phyloP scores from a whole-genome alignment of 2,888 invertebrate genomes.

The Nephrotoma guestfalica region DNA sequence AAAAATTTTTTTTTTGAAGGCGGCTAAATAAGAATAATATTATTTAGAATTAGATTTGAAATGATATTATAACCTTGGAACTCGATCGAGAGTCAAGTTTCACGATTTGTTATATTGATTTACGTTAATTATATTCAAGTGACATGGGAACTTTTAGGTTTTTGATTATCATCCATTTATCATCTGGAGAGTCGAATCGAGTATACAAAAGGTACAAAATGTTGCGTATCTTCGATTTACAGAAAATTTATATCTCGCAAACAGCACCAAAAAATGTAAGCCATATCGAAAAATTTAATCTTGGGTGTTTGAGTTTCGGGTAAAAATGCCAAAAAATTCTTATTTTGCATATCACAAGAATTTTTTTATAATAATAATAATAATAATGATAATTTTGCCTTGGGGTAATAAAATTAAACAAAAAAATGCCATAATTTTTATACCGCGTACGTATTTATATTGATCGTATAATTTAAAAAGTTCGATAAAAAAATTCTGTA shows the following conservation, averaged over 20 bases:
- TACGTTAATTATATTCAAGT: not conserved
- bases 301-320: not conserved
- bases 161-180: not conserved
- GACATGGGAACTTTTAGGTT: not conserved
- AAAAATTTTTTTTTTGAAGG: not conserved
- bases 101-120: not conserved
- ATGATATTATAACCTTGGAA: not conserved
- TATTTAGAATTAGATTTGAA: not conserved
- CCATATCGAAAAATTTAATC: not conserved
- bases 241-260: not conserved
- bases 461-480: not conserved
- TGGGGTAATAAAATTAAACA: not conserved
- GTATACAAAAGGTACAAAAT: not conserved
- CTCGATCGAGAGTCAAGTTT: not conserved
- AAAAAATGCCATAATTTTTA: not conserved
- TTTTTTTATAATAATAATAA: not conserved
- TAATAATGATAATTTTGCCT: not conserved
- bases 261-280: not conserved
- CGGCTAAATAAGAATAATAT: not conserved
- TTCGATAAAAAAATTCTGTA: not conserved
- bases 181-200: not conserved
- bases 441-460: not conserved
- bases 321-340: not conserved
- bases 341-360: not conserved
- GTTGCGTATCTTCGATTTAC: not conserved